phyloP scores from a whole-genome alignment of 2,797 vertebrate species.

The Coilia nasus region DNA sequence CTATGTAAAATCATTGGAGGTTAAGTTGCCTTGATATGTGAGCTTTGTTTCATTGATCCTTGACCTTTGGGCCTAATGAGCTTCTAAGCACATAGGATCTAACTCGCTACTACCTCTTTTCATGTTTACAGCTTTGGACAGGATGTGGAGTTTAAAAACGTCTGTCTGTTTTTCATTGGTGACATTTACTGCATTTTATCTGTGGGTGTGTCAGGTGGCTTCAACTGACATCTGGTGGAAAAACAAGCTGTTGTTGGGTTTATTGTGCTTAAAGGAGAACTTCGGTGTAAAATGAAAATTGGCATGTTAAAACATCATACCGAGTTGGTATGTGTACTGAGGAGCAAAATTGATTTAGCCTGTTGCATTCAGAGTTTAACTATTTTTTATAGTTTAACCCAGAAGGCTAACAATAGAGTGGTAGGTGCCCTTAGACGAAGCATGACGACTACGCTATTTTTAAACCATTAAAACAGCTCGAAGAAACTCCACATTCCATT shows the following conservation, averaged over 20 bases:
- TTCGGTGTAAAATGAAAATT: no score
- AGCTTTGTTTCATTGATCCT: conserved; percentile 25
- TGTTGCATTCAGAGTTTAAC: no score
- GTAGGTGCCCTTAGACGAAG: no score
- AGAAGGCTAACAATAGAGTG: no score
- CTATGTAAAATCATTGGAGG: background rate
- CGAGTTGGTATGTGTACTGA: no score
- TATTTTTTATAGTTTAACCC: no score
- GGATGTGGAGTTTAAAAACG: background rate
- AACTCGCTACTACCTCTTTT: background rate
- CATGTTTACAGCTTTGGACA: conserved; percentile 4
- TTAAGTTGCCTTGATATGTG: conserved; percentile 20
- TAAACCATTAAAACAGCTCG: no score
- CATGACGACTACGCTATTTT: no score
- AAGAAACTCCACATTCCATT: no score
- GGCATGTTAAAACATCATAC: no score
- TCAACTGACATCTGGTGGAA: conserved; percentile 8
- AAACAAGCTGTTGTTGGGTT: background rate
- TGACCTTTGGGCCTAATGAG: conserved; percentile 26
- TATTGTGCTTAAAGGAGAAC: no score
- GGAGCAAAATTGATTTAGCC: no score
- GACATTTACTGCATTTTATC: conserved; percentile 7
- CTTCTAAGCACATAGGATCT: conserved; percentile 1
- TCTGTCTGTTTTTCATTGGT: background rate
- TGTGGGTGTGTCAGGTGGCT: conserved; percentile 11